Base-by-base conservation (phyloP, 1,140 invertebrate species). In the Pogonomyrmex californicus region DNA sequence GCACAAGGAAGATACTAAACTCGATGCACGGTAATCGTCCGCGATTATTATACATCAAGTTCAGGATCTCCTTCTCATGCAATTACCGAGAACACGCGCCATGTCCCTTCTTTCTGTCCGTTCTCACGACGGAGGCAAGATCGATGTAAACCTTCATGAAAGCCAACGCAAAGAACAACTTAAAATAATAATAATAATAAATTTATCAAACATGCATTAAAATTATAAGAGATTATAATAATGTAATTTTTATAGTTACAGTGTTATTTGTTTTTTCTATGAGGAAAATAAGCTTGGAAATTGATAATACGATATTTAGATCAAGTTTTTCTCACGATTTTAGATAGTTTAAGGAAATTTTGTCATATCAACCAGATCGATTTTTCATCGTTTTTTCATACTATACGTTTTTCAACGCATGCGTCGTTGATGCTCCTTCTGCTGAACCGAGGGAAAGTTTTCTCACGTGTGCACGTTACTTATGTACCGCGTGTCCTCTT, bases 41-140 rank as follows among this genome's bases (percentile, higher is more conserved):
- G n/a, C 75, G 60, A 85, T 85, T 78, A 85, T 85, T 65, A 14
- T 44, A 85, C 49, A 85, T 65, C 73, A 65, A 44, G 23, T 65
- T 78, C 41, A 77, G 47, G 23, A 85, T 47, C 51, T 85, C 33
- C 58, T 49, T 44, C 41, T 49, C 1, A 14, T 30, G 60, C 58
- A 77, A 85, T 85, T 78, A 78, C 56, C 36, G 47, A 47, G 44
- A 77, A 78, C 44, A 63, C 60, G 36, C 44, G 49, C 44, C 44
- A 23, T 23, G 49, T 54, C 58, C 78, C 56, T 85, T 44, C n/a
- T n/a, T n/a, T n/a, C n/a, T n/a, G n/a, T n/a, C n/a, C 23, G 54
- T 58, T 71, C 54, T 23, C 68, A 75, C 41, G 70, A 0, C 38
- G 6, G 17, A 60, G 44, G 14, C n/a, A 58, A 38, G 41, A 12